A percentile compares a stretch with the other conserved stretches of the same genome.
Conservation (phyloP, 2,888 invertebrate species). For the Isotomurus palustris region DNA sequence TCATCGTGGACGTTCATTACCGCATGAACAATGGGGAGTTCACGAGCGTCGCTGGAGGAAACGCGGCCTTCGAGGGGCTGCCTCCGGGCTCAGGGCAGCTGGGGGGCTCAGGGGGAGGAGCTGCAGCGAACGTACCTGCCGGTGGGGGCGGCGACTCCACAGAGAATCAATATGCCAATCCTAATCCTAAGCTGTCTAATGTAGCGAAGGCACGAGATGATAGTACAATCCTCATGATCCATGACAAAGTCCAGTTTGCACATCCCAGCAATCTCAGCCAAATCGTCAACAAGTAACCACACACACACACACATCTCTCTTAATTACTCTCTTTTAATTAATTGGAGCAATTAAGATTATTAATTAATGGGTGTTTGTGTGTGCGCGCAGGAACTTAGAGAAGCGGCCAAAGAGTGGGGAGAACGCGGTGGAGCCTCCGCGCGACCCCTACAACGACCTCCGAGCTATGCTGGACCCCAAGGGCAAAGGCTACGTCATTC, state of each 20-base stretch:
- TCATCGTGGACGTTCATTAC: constrained; percentile 45
- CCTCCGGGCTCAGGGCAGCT: constrained; percentile 35
- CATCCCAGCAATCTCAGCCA: constrained; percentile 45
- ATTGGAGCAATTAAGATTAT: neutral
- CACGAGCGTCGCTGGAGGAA: constrained; percentile 22
- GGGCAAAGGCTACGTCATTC: constrained; percentile 53
- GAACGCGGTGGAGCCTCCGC: constrained; percentile 36
- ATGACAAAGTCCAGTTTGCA: constrained; percentile 45
- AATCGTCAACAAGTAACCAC: constrained; percentile 38
- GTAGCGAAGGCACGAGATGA: constrained; percentile 38
- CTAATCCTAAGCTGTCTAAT: constrained; percentile 42
- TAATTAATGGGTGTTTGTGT: neutral
- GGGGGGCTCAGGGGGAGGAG: constrained; percentile 30
- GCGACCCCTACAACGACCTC: constrained; percentile 39
- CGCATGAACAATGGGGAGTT: constrained; percentile 40
- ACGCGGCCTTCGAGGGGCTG: constrained; percentile 17
- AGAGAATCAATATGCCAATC: constrained; percentile 45
- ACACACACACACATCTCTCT: neutral
- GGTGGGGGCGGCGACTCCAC: constrained; percentile 34
- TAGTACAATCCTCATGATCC: constrained; percentile 39
- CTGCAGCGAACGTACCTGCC: constrained; percentile 12
- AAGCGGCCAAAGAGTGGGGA: constrained; percentile 34
- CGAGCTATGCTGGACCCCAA: constrained; percentile 41
- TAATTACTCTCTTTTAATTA: constrained; percentile 3
- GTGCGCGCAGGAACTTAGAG: constrained; percentile 32